Conservation (phyloP, 2,797 vertebrate species). For the Chloroceryle amazona region DNA sequence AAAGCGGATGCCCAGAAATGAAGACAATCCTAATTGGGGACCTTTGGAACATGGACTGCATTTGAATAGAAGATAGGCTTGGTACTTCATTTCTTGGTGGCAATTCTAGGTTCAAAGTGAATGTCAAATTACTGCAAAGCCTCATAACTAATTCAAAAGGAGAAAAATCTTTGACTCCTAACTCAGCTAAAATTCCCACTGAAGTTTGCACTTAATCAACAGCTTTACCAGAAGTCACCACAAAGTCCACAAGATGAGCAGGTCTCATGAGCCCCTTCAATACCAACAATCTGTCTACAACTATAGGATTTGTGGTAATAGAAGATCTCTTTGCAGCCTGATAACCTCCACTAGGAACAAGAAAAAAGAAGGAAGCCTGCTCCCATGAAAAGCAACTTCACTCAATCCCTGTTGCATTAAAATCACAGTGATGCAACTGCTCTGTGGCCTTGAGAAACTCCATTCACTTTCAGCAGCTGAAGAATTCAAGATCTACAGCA, state of each 20-base stretch:
- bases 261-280: not conserved
- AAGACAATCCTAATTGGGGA: not conserved
- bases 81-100: not conserved
- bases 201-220: not conserved
- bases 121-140: not conserved
- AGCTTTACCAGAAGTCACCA: not conserved
- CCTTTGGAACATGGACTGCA: not conserved
- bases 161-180: not conserved
- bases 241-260: fast-evolving
- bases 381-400: not conserved
- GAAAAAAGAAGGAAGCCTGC: not conserved
- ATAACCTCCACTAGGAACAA: not conserved
- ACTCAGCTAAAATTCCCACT: not conserved
- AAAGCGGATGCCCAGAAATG: not conserved
- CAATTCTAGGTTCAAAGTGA: not conserved
- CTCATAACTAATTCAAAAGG: not conserved
- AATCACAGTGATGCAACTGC: not conserved
- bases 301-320: not conserved
- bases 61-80: not conserved
- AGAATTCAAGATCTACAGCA: constrained; percentile 24
- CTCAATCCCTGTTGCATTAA: not conserved
- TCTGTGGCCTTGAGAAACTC: constrained; percentile 41
- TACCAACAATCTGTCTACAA: not conserved
- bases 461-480: constrained; percentile 15
- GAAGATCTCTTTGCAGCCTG: not conserved